These are phyloP conservation scores for Homarus americanus DNA, from an alignment of 1,140 invertebrate genomes.

Conservation along the genomic window DNA sequence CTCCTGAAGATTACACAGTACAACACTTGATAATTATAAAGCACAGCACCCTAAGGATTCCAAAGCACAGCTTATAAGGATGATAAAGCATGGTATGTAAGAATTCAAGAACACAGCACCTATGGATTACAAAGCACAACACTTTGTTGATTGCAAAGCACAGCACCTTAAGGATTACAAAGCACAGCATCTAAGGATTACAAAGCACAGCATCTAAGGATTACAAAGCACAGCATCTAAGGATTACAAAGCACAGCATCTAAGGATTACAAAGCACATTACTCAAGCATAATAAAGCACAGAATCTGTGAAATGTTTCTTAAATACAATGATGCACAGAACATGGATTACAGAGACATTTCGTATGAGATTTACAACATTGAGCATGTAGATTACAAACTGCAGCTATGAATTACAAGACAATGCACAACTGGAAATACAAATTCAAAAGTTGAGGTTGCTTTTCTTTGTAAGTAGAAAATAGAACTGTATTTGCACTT, in stretches of 20 bases:
- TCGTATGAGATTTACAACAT: too few relatives aligned
- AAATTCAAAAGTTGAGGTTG: background rate
- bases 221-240: background rate
- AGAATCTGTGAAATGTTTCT: background rate
- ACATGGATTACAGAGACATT: too few relatives aligned
- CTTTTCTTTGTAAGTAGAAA: too few relatives aligned
- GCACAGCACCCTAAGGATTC: background rate
- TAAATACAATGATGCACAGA: too few relatives aligned
- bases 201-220: background rate
- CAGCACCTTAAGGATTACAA: slow-evolving; percentile 21
- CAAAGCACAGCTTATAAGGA: background rate
- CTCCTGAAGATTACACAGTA: too few relatives aligned
- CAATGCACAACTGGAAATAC: background rate
- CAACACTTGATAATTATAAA: too few relatives aligned
- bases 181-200: slow-evolving; percentile 24
- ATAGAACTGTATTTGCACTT: too few relatives aligned
- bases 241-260: slow-evolving; percentile 11
- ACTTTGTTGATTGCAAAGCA: slow-evolving; percentile 8
- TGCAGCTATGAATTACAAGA: background rate
- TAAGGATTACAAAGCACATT: slow-evolving; percentile 23
- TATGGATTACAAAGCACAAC: background rate
- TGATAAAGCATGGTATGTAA: background rate
- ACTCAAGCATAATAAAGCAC: slow-evolving; percentile 5
- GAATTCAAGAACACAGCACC: background rate
- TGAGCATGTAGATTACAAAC: too few relatives aligned